Evolutionary conservation across 2,888 invertebrate genomes (phyloP).

Genomic region (Allolobophora icterica): DNA sequence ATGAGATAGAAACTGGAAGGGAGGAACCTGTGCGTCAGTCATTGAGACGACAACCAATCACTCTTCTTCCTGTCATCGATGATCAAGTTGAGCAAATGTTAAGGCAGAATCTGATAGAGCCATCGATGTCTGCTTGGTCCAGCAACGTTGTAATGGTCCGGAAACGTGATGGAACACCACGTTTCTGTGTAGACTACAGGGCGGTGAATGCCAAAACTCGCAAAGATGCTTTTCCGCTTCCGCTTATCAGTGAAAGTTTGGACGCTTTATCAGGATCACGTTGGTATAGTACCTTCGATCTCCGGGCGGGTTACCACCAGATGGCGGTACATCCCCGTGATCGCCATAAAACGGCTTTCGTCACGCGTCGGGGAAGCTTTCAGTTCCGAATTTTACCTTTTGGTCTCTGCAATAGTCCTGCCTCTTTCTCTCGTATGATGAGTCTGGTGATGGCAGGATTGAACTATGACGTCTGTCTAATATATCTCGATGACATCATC

Average conservation of each 20-base stretch:
- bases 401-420: conserved; percentile 29
- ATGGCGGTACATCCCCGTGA: conserved; percentile 40
- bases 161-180: conserved; percentile 40
- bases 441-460: conserved; percentile 25
- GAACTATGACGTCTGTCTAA: background rate
- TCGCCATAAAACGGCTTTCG: conserved; percentile 39
- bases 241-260: background rate
- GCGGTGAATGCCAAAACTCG: conserved; percentile 42
- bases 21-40: too few relatives aligned
- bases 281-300: conserved; percentile 48
- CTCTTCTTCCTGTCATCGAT: too few relatives aligned
- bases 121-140: too few relatives aligned
- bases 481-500: conserved; percentile 43
- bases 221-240: conserved; percentile 46
- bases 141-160: conserved; percentile 37
- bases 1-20: too few relatives aligned
- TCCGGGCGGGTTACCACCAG: conserved; percentile 51
- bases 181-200: conserved; percentile 48
- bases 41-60: too few relatives aligned
- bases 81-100: too few relatives aligned
- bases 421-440: conserved; percentile 40
- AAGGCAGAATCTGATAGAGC: too few relatives aligned
- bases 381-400: conserved; percentile 38
- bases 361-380: conserved; percentile 30
- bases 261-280: background rate